phyloP scores from a whole-genome alignment of 1,140 invertebrate species.

The Drosophila baimaii region DNA sequence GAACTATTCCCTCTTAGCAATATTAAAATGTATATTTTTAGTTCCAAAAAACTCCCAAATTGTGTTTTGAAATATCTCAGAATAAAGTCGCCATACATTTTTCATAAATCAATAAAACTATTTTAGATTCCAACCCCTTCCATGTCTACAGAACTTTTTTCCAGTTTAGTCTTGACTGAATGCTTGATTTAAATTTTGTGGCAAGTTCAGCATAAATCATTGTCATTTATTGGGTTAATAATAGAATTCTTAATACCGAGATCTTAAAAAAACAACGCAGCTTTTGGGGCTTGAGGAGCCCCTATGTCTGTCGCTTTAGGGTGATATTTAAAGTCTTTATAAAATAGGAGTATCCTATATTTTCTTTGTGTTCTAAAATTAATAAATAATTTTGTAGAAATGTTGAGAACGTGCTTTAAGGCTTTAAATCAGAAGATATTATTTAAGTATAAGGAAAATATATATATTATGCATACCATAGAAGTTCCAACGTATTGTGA shows the following conservation, averaged over 20 bases:
- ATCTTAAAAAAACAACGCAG: constrained; percentile 5
- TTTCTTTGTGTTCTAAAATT: neutral
- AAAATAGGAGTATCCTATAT: neutral
- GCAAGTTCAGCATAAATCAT: constrained; percentile 63
- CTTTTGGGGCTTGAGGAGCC: constrained; percentile 12
- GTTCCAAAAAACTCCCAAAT: neutral
- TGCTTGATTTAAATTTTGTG: constrained; percentile 38
- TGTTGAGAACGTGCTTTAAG: neutral
- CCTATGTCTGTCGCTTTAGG: neutral
- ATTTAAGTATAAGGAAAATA: neutral
- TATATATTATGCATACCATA: neutral
- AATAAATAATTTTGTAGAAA: neutral
- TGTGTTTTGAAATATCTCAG: constrained; percentile 4
- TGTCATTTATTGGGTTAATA: constrained; percentile 26
- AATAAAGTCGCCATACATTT: constrained; percentile 15
- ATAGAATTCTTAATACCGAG: constrained; percentile 17
- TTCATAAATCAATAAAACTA: constrained; percentile 21
- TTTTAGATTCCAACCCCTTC: neutral
- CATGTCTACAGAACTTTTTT: constrained; percentile 14
- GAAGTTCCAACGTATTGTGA: neutral
- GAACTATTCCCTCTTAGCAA: neutral
- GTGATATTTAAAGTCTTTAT: neutral
- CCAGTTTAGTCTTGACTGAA: constrained; percentile 6
- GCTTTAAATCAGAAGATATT: neutral
- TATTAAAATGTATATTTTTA: neutral